Evolutionary conservation across 2,888 invertebrate genomes (phyloP), one percentile per base, ranked within the genome.

Genomic region (Drosophila prostipennis): DNA sequence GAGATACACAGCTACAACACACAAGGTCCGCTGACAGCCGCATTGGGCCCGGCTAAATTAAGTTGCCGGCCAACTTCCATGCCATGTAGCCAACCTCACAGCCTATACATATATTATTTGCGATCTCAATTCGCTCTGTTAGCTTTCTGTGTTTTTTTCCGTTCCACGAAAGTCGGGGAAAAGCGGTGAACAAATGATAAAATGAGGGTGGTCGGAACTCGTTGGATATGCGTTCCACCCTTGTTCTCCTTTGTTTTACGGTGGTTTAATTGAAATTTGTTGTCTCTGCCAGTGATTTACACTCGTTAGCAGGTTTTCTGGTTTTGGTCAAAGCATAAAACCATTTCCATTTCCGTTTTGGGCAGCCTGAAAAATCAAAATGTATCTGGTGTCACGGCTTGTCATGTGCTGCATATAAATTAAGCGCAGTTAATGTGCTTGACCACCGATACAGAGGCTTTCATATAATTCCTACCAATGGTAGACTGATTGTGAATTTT

Each of bases 281-380:
- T 52, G 67, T 52, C 67, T 65, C 67, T 32, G 67, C 16, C 16
- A 37, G 45, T 67, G 68, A 65, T 65, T 65, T 67, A 68, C 54
- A 54, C 34, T 54, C 53, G 45, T 8, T 40, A 55, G 45, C 51
- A 71, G 54, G 72, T 51, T 71, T 72, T 61, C 55, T 55, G 52
- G 36, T 40, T 72, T 56, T 36, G 72, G 63, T 46, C 45, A 43
- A 39, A 67, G 45, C 65, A 46, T 65, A 65, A 65, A 83, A 73
- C 76, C 72, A 76, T 81, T 86, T 65, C 58, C 87, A 84, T 81
- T 87, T 87, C 87, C 87, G 80, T 84, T 81, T 80, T 61, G 53
- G 65, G 69, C 80, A 78, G 55, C 74, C 74, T 71, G 65, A 69
- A 73, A 79, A 60, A 67, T 77, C 67, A 71, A 42, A 54, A 67